Base-by-base conservation (phyloP, 2,797 vertebrate genomes). In the Sebastes jordani region DNA sequence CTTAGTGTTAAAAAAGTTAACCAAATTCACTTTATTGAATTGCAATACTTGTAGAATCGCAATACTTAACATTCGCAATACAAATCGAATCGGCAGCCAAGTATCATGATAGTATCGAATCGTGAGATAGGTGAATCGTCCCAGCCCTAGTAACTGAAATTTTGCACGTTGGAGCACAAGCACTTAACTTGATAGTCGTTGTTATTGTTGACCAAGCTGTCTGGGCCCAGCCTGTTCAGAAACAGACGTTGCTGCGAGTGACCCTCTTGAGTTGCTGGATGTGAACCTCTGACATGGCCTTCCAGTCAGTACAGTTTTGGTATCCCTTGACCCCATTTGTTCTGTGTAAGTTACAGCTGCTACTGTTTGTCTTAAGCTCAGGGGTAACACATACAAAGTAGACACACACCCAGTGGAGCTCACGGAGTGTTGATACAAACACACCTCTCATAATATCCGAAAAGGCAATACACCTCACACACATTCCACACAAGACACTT, bases 271-370 rank as follows among this genome's bases (percentile, higher is more conserved):
- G 82, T 79, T 60, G 74, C 80, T 81, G 73, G 78, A 68, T 86
- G 80, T 81, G 81, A 84, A 91, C 89, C 90, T 89, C 75, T 92
- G 92, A 94, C 89, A 90, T 86, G 86, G 78, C 91, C 91, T 91
- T 93, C 85, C 90, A 90, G 87, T 93, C 90, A 68, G 83, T 52
- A 82, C 81, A 78, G 85, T 88, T 95, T 93, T 92, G 92, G 92
- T 92, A 54, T 92, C 92, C 74, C 72, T 81, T 88, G 89, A 93
- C 91, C 86, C 83, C 74, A 60, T 92, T 94, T 93, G 90, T 93
- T 88, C 76, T 86, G 68, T 72, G 84, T 72, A 82, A 85, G 73
- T 91, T 89, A 56, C 91, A 95, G 93, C 92, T 95, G 93, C 89
- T 89, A 92, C 92, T 88, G 90, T 94, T 92, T 55, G 79, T 95